Evolutionary conservation across 2,113 vertebrate genomes (phyloP).

Genomic region (Xenopus laevis): DNA sequence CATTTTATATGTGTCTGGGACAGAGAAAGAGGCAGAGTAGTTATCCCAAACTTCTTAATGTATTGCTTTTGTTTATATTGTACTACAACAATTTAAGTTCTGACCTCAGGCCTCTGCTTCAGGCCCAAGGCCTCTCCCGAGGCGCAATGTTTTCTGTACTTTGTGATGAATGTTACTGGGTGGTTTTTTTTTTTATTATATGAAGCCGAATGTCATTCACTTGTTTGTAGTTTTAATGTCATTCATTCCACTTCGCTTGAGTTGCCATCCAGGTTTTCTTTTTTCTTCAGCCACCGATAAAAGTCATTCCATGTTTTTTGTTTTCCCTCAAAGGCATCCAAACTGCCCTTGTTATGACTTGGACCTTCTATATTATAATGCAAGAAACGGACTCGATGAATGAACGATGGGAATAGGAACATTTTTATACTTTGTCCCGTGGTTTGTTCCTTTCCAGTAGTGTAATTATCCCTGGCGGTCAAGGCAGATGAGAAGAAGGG

Average conservation of each 20-base stretch:
- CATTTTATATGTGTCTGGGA: constrained; percentile 64
- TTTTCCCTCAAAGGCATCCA: constrained; percentile 66
- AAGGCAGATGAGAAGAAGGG: constrained; percentile 46
- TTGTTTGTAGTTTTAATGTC: constrained; percentile 90
- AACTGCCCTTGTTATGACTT: constrained; percentile 87
- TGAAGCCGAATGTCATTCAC: constrained; percentile 90
- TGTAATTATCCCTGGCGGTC: constrained; percentile 48
- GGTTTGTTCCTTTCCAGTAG: constrained; percentile 52
- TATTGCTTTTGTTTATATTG: constrained; percentile 72
- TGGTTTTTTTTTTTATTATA: constrained; percentile 74
- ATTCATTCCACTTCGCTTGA: constrained; percentile 85
- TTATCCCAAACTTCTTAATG: constrained; percentile 78
- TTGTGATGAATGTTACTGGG: constrained; percentile 93
- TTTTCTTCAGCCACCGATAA: constrained; percentile 54
- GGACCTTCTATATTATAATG: constrained; percentile 80
- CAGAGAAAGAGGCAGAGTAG: constrained; percentile 69
- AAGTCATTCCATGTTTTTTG: constrained; percentile 60
- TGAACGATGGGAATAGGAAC: constrained; percentile 70
- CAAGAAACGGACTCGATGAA: constrained; percentile 83
- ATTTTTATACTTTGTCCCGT: constrained; percentile 53
- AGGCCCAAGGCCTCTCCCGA: constrained; percentile 78
- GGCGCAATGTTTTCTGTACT: constrained; percentile 86
- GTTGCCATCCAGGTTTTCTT: constrained; percentile 65
- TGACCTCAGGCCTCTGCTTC: constrained; percentile 86
- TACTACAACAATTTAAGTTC: constrained; percentile 79